Conservation (phyloP, 1,140 invertebrate genomes). For the Drosophila malerkotliana region DNA sequence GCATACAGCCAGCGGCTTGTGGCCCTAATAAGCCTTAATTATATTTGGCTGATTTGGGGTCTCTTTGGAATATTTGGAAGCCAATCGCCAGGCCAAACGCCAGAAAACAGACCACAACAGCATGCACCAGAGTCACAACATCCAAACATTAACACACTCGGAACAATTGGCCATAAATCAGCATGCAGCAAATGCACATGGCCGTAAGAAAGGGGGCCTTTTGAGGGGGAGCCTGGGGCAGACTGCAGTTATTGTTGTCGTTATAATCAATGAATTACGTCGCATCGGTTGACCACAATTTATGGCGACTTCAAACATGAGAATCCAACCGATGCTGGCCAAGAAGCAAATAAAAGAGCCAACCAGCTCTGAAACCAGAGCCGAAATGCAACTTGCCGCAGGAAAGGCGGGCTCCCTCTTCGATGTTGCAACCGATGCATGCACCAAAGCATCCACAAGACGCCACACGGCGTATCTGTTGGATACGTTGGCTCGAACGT, state of each 20-base stretch:
- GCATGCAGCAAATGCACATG: slow-evolving; percentile 61
- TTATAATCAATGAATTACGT: slow-evolving; percentile 82
- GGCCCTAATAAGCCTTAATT: slow-evolving; percentile 69
- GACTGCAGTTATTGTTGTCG: slow-evolving; percentile 76
- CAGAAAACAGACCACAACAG: slow-evolving; percentile 36
- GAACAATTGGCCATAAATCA: slow-evolving; percentile 78
- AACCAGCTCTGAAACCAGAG: slow-evolving; percentile 28
- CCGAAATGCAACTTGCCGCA: slow-evolving; percentile 35
- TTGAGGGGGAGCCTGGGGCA: neutral
- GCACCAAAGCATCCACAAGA: slow-evolving; percentile 58
- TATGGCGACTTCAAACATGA: slow-evolving; percentile 78
- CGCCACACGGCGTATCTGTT: slow-evolving; percentile 58
- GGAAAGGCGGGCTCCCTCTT: slow-evolving; percentile 12
- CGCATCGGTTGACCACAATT: slow-evolving; percentile 80
- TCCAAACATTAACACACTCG: slow-evolving; percentile 35
- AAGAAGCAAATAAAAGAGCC: slow-evolving; percentile 52
- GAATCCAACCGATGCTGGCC: slow-evolving; percentile 66
- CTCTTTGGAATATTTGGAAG: slow-evolving; percentile 31
- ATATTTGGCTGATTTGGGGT: slow-evolving; percentile 57
- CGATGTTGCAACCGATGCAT: slow-evolving; percentile 69
- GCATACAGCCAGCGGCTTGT: slow-evolving; percentile 21
- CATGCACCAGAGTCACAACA: slow-evolving; percentile 37
- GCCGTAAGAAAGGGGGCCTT: neutral
- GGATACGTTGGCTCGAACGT: slow-evolving; percentile 35
- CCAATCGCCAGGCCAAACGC: slow-evolving; percentile 34